phyloP scores from a whole-genome alignment of 2,888 invertebrate species.

The Drosophila affinis region DNA sequence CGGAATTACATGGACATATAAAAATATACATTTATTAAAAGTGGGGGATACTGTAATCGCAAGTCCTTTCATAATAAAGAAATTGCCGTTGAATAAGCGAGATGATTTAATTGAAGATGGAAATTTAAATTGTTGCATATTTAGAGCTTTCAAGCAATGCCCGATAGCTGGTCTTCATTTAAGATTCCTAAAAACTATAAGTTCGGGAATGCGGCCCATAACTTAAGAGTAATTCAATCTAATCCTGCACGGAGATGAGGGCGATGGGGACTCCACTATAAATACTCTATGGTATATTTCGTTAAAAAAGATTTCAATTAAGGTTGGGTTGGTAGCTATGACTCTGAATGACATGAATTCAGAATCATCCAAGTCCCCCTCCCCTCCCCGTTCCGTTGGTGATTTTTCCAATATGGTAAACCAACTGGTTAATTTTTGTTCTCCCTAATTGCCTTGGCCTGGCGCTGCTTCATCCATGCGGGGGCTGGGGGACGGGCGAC shows the following conservation, averaged over 20 bases:
- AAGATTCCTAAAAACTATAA: too few species aligned
- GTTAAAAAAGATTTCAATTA: not conserved
- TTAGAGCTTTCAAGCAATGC: not conserved
- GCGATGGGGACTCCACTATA: not conserved
- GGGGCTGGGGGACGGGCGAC: too few species aligned
- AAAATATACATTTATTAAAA: constrained; percentile 5
- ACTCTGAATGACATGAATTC: not conserved
- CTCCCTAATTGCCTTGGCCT: constrained; percentile 28
- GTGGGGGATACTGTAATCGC: constrained; percentile 6
- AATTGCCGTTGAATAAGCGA: not conserved
- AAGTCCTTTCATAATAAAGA: not conserved
- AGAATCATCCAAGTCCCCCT: too few species aligned
- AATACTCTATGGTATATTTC: too few species aligned
- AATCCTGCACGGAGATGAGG: not conserved
- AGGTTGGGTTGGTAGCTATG: not conserved
- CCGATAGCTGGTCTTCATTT: not conserved
- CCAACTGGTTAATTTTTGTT: constrained; percentile 43
- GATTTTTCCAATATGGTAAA: constrained; percentile 18
- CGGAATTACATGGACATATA: constrained; percentile 9
- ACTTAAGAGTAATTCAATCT: not conserved
- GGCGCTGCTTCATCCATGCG: constrained; percentile 7
- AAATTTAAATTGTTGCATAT: not conserved
- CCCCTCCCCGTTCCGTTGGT: not conserved
- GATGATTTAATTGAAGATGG: not conserved
- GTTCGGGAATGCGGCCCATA: not conserved